phyloP scores from a whole-genome alignment of 2,888 invertebrate genomes.

The Ophion costatus region DNA sequence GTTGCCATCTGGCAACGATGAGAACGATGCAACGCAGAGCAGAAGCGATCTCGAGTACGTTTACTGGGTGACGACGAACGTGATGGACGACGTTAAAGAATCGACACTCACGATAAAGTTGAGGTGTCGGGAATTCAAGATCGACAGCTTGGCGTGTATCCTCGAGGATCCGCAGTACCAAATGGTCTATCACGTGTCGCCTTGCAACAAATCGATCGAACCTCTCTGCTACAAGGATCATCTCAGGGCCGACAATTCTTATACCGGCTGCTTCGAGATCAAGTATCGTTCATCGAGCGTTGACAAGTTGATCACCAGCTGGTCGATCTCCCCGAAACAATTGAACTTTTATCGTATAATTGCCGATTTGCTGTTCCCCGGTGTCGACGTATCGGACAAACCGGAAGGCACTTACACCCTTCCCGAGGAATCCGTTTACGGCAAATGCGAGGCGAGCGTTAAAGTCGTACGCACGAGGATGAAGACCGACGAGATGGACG shows the following conservation, averaged over 20 bases:
- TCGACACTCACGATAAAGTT: conserved; percentile 49
- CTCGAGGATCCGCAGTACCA: conserved; percentile 54
- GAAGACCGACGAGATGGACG: conserved; percentile 9
- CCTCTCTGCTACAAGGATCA: conserved; percentile 18
- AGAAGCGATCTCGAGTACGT: conserved; percentile 19
- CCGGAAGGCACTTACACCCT: conserved; percentile 53
- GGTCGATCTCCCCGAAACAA: conserved; percentile 44
- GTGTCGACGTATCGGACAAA: conserved; percentile 48
- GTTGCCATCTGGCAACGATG: not conserved
- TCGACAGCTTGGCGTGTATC: conserved; percentile 28
- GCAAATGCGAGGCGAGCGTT: conserved; percentile 50
- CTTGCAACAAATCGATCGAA: conserved; percentile 32
- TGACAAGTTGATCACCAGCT: conserved; percentile 43
- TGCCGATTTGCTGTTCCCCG: conserved; percentile 50
- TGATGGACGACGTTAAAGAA: conserved; percentile 49
- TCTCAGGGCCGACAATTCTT: conserved; percentile 47
- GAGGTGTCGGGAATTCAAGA: conserved; percentile 43
- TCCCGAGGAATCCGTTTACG: conserved; percentile 57
- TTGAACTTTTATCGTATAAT: conserved; percentile 56
- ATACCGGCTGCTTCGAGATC: conserved; percentile 56
- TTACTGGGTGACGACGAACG: conserved; percentile 49
- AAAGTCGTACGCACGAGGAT: conserved; percentile 39
- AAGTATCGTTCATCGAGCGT: conserved; percentile 42
- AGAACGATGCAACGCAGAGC: not conserved
- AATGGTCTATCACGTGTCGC: conserved; percentile 29